Evolutionary conservation across 2,888 invertebrate species (phyloP), one percentile per base, ranked within the genome.

Genomic region (Torymus auratus): DNA sequence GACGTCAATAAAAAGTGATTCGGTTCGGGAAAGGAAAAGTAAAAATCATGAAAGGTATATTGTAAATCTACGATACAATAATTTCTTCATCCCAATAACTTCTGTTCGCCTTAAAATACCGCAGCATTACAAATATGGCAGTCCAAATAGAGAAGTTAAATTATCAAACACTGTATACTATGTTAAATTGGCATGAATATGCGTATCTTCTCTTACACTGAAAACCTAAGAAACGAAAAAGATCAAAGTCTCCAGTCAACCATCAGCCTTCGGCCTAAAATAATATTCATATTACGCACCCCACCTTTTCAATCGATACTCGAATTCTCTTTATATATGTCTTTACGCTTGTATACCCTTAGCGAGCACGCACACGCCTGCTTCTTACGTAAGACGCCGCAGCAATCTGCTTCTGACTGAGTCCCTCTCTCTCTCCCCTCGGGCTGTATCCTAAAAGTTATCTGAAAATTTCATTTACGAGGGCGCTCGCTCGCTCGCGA

Each of bases 391-490:
- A 55, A 64, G 28, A 65, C 56, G 7, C n/a, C 58, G 14, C 61
- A 14, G 15, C 65, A 74, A 74, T 74, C 64, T 73, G 64, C 55
- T 73, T 17, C 41, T 67, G 72, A 41, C 78, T 62, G 73, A 11
- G 23, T 17, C 50, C 58, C 28, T 20, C 17, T 23, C 64, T 20
- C 17, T 73, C 20, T 17, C n/a, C 20, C 73, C 78, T 64, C 69
- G 28, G 75, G 67, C 78, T 78, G 56, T 88, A 89, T 89, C 87
- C 89, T 87, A 89, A 89, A 89, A 90, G 89, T 89, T 90, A 89
- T 89, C 88, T 90, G 90, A 90, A 90, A 90, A 90, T 90, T 90
- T 90, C 89, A 89, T 90, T 90, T 89, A 89, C 88, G 88, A 74
- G n/a, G 55, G 28, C 23, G 53, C 56, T 28, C n/a, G 68, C 41